Percentiles rank a stretch among this genome's conserved stretches.
phyloP scores from a whole-genome alignment of 2,888 invertebrate genomes.

The Drosophila differens region DNA sequence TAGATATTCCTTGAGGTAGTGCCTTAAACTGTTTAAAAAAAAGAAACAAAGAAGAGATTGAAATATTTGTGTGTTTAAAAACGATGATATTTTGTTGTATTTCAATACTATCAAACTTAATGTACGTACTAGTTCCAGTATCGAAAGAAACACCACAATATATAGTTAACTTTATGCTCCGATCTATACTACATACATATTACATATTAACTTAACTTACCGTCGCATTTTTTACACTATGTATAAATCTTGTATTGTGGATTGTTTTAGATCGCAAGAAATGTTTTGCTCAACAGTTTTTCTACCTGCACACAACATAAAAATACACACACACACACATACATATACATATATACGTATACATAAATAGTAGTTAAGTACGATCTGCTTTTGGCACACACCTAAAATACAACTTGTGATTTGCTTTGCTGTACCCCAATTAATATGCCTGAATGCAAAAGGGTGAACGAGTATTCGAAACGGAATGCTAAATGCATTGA shows the following conservation, averaged over 20 bases:
- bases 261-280: conserved; percentile 52
- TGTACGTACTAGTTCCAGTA: conserved; percentile 48
- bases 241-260: conserved; percentile 58
- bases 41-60: not conserved
- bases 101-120: conserved; percentile 29
- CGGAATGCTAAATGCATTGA: conserved; percentile 27
- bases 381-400: conserved; percentile 53
- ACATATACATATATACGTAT: conserved; percentile 17
- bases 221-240: conserved; percentile 52
- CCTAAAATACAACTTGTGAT: conserved; percentile 70
- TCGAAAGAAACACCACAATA: conserved; percentile 18
- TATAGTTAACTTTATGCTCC: conserved; percentile 72
- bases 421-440: conserved; percentile 61
- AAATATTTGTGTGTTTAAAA: conserved; percentile 8
- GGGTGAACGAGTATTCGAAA: conserved; percentile 37
- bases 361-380: conserved; percentile 32
- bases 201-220: conserved; percentile 48
- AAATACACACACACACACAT: conserved; percentile 18
- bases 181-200: conserved; percentile 53
- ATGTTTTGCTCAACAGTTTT: conserved; percentile 55
- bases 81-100: conserved; percentile 31
- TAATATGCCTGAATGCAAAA: conserved; percentile 31
- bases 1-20: conserved; percentile 72
- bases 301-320: conserved; percentile 41
- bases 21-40: conserved; percentile 64